These are phyloP conservation scores for Cyprinus carpio DNA, from an alignment of 2,113 vertebrate species.

Conservation along the genomic window DNA sequence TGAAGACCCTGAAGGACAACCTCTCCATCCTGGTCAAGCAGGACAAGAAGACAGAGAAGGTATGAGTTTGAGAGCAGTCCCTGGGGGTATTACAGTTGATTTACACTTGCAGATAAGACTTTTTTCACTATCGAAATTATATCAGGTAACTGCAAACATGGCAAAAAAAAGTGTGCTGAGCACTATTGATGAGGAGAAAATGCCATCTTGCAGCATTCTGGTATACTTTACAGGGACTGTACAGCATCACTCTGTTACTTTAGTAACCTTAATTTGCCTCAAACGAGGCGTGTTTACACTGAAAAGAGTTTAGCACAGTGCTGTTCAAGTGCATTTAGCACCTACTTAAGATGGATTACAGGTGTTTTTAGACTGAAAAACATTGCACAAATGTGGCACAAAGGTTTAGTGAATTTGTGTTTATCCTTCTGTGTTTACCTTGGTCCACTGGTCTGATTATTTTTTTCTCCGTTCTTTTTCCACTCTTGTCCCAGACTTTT, in stretches of 20 bases:
- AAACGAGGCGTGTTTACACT: background rate
- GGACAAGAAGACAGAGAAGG: slow-evolving; percentile 97
- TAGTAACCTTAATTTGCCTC: background rate
- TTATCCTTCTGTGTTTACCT: background rate
- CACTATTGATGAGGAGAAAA: background rate
- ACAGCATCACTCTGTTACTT: background rate
- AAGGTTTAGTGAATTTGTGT: background rate
- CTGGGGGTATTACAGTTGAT: background rate
- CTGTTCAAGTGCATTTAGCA: background rate
- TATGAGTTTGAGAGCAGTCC: slow-evolving; percentile 57
- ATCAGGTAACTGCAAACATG: background rate
- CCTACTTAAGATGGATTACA: background rate
- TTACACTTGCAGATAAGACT: background rate
- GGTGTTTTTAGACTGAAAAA: background rate
- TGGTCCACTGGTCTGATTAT: background rate
- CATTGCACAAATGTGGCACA: background rate
- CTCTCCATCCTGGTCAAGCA: slow-evolving; percentile 92
- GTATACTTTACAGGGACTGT: background rate
- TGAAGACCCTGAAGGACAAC: slow-evolving; percentile 91
- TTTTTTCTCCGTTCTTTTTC: background rate
- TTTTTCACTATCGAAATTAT: background rate
- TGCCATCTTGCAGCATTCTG: background rate
- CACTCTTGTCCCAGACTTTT: background rate
- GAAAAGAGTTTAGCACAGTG: background rate
- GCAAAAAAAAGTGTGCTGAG: background rate